Evolutionary conservation across 2,797 vertebrate genomes (phyloP).

Genomic region (Mormyrus proboscirostris): DNA sequence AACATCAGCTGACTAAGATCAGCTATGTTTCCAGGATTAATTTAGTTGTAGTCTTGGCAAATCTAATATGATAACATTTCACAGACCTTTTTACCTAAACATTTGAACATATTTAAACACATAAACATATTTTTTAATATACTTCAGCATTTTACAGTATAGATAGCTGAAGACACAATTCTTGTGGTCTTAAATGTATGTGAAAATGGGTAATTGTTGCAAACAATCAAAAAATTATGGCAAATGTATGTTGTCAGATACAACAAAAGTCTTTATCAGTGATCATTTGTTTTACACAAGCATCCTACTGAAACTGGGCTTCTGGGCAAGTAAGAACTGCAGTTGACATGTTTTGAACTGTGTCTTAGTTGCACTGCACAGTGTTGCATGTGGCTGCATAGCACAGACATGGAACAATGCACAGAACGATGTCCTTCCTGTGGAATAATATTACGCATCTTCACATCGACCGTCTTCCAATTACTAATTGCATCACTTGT

Average conservation of each 20-base stretch:
- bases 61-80: neutral
- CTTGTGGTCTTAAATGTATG: neutral
- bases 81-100: neutral
- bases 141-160: neutral
- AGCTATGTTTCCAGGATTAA: neutral
- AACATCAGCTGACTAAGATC: neutral
- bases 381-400: neutral
- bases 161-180: neutral
- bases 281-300: slow-evolving; percentile 17
- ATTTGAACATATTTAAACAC: neutral
- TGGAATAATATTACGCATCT: neutral
- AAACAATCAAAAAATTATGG: slow-evolving; percentile 37
- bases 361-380: slow-evolving; percentile 1
- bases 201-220: slow-evolving; percentile 36
- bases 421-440: neutral
- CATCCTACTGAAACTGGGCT: slow-evolving; percentile 20
- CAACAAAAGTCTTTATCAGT: neutral
- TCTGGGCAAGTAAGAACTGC: slow-evolving; percentile 7
- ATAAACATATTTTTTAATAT: neutral
- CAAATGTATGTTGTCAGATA: slow-evolving; percentile 30
- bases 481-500: neutral
- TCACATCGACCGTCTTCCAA: neutral
- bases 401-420: neutral
- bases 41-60: neutral
- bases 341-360: neutral